A percentile compares a stretch with the other conserved stretches of the same genome.
Evolutionary conservation across 2,797 vertebrate species (phyloP).

Genomic region (Anguilla marmorata): DNA sequence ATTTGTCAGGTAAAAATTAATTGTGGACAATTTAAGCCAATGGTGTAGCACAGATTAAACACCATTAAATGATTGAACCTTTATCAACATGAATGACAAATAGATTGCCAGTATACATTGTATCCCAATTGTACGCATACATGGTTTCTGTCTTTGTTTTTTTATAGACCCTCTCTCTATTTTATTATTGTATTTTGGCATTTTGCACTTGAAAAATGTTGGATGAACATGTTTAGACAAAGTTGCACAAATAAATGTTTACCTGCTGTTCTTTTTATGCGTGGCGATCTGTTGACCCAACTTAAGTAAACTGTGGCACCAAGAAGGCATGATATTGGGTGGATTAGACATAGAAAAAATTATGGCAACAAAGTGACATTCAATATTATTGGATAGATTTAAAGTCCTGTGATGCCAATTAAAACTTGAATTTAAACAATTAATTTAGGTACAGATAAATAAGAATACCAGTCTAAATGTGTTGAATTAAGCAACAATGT

Average conservation of each 20-base stretch:
- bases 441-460: constrained; percentile 22
- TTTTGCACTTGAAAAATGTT: constrained; percentile 22
- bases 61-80: neutral
- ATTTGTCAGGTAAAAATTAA: neutral
- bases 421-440: constrained; percentile 8
- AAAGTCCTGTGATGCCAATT: constrained; percentile 24
- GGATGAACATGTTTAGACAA: constrained; percentile 6
- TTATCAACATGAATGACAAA: neutral
- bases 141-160: constrained; percentile 1
- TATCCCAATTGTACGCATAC: neutral
- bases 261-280: constrained; percentile 11
- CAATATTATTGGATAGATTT: constrained; percentile 20
- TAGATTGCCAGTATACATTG: neutral
- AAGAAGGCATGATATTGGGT: constrained; percentile 22
- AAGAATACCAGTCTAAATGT: constrained; percentile 16
- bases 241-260: constrained; percentile 33
- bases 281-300: constrained; percentile 25
- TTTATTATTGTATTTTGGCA: neutral
- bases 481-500: constrained; percentile 25
- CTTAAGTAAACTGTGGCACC: constrained; percentile 24
- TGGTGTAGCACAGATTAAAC: neutral
- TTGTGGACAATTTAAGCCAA: neutral
- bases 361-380: constrained; percentile 36
- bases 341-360: constrained; percentile 19
- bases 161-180: neutral